These are phyloP conservation scores for Macaria liturata DNA, from an alignment of 2,888 invertebrate genomes.

Conservation along the genomic window DNA sequence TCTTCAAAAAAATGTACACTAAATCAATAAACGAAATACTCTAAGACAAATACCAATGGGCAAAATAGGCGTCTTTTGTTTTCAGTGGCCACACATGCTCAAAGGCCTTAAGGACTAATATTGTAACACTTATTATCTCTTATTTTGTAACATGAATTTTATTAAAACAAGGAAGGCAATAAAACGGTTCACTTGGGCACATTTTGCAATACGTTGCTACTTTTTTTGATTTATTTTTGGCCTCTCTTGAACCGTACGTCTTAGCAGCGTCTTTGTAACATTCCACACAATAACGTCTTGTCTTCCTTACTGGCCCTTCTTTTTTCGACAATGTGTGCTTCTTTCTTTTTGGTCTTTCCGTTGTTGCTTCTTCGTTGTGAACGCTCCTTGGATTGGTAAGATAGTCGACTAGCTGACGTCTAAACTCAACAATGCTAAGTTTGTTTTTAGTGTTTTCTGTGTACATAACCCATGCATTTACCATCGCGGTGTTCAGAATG, in stretches of 20 bases:
- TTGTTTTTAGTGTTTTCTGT: conserved; percentile 29
- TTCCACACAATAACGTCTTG: conserved; percentile 20
- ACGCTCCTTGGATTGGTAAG: conserved; percentile 17
- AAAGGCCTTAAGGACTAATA: neutral
- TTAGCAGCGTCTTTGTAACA: conserved; percentile 24
- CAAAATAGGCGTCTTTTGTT: conserved; percentile 1
- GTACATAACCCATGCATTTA: conserved; percentile 39
- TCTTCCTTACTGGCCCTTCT: conserved; percentile 17
- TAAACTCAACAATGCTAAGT: conserved; percentile 24
- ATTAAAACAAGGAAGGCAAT: conserved; percentile 32
- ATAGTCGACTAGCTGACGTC: conserved; percentile 24
- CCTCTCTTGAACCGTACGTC: conserved; percentile 21
- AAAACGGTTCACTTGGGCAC: conserved; percentile 34
- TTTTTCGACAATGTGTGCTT: conserved; percentile 24
- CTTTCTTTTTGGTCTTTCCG: conserved; percentile 14
- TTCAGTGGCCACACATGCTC: neutral
- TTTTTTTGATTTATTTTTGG: conserved; percentile 30
- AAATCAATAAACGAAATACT: conserved; percentile 1
- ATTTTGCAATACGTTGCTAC: conserved; percentile 32
- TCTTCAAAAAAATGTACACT: conserved; percentile 7
- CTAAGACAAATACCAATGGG: neutral
- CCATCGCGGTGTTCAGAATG: conserved; percentile 43
- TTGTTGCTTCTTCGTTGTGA: conserved; percentile 1
- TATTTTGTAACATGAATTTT: neutral
- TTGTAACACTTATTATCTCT: neutral